phyloP scores from a whole-genome alignment of 2,888 invertebrate species.

The Plebejus argus region DNA sequence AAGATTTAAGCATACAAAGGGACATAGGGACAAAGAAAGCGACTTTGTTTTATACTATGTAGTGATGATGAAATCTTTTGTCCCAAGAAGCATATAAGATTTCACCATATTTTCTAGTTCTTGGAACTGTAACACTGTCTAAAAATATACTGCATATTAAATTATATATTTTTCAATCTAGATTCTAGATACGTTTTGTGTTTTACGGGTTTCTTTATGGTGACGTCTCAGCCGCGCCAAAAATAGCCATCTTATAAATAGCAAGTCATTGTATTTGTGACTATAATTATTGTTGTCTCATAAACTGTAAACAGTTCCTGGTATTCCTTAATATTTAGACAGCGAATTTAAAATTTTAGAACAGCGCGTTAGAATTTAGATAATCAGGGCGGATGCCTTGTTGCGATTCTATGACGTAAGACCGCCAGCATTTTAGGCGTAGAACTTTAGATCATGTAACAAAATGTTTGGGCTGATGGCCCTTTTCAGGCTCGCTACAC shows the following conservation, averaged over 20 bases:
- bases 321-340: too few species aligned
- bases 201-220: not conserved
- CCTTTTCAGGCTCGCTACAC: not conserved
- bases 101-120: constrained; percentile 14
- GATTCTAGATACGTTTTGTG: not conserved
- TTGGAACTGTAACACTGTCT: not conserved
- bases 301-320: not conserved
- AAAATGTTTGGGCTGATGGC: not conserved
- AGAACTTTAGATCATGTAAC: too few species aligned
- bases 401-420: too few species aligned
- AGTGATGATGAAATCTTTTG: constrained; percentile 12
- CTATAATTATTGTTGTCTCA: not conserved
- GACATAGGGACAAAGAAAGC: too few species aligned
- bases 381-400: too few species aligned
- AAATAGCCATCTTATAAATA: constrained; percentile 7
- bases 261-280: constrained; percentile 12
- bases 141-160: not conserved
- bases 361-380: too few species aligned
- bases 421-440: too few species aligned
- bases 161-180: not conserved
- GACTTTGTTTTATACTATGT: too few species aligned
- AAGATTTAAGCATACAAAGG: too few species aligned
- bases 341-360: too few species aligned
- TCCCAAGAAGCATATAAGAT: not conserved
- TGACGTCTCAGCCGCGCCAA: not conserved